Evolutionary conservation across 1,140 invertebrate genomes (phyloP).

Genomic region (Camponotus pennsylvanicus): DNA sequence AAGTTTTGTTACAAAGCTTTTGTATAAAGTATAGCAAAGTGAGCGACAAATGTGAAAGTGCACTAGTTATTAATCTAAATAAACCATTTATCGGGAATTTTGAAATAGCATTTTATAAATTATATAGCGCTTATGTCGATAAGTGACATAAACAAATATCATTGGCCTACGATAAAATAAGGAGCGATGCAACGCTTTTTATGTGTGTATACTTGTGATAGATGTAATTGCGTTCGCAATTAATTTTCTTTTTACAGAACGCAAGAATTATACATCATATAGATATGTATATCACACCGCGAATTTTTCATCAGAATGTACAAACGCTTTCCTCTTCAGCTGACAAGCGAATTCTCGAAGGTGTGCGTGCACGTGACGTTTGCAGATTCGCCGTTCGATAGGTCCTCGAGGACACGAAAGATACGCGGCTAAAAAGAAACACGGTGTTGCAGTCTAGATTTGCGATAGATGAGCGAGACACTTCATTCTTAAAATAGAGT

Average conservation of each 20-base stretch:
- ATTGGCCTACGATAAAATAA: constrained; percentile 43
- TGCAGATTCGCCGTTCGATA: constrained; percentile 34
- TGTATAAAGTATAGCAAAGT: constrained; percentile 44
- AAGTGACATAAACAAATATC: constrained; percentile 57
- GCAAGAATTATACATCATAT: constrained; percentile 26
- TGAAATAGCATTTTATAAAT: constrained; percentile 56
- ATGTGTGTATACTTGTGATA: constrained; percentile 50
- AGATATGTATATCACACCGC: background rate
- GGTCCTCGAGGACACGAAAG: constrained; percentile 31
- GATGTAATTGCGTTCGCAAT: constrained; percentile 19
- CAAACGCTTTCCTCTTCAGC: constrained; percentile 31
- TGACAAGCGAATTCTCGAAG: constrained; percentile 33
- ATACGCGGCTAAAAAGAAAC: constrained; percentile 43
- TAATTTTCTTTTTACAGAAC: constrained; percentile 15
- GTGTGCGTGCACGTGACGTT: constrained; percentile 30
- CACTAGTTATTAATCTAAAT: constrained; percentile 54
- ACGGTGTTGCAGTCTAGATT: constrained; percentile 64
- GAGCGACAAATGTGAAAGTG: constrained; percentile 46
- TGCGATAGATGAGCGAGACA: constrained; percentile 58
- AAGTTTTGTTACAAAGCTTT: constrained; percentile 36
- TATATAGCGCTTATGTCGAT: constrained; percentile 50
- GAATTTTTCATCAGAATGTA: constrained; percentile 60
- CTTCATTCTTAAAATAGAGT: constrained; percentile 70
- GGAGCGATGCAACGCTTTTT: constrained; percentile 49
- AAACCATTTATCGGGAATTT: constrained; percentile 36